Evolutionary conservation across 2,888 invertebrate genomes (phyloP), one percentile per base, ranked within the genome.

Genomic region (Eupithecia subumbrata): DNA sequence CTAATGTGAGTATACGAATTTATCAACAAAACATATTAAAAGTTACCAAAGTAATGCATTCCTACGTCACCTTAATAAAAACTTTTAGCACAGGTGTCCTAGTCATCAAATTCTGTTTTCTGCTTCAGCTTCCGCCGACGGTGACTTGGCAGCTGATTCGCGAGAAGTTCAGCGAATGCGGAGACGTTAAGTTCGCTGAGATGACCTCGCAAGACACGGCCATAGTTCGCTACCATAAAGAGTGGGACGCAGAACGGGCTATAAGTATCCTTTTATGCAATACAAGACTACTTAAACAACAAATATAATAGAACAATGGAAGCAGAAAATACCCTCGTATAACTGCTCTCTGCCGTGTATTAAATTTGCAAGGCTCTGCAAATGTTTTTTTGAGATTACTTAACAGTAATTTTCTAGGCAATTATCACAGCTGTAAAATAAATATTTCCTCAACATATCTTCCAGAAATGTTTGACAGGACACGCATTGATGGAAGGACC

Each of bases 151-250:
- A 99, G 91, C 96, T 98, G 90, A 95, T 99, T 79, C 97, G 98
- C 63, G 98, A 98, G 88, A 98, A 98, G 91, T 98, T 99, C 92
- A 97, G 97, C 83, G 98, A 98, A 86, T 97, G 98, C 80, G 99
- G 99, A 5, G 99, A 99, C 82, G 98, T 99, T 0, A 98, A 98
- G 89, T 98, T 97, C 89, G 98, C 98, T 14, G 99, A 99, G 92
- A 98, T 99, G 95, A 97, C 98, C 72, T 97, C 97, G 4, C 96
- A 97, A 64, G 99, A 98, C 83, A 96, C 97, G 78, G 98, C 99
- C 73, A 96, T 98, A 76, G 97, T 99, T 37, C 96, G 98, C 76
- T 99, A 98, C 94, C 96, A 96, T 73, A 97, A 97, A 79, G 97
- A 98, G 82, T 97, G 98, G 95, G 98, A 98, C 88, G 99, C 99